Conservation (phyloP, 2,797 vertebrate genomes). For the Acrocephalus scirpaceus region DNA sequence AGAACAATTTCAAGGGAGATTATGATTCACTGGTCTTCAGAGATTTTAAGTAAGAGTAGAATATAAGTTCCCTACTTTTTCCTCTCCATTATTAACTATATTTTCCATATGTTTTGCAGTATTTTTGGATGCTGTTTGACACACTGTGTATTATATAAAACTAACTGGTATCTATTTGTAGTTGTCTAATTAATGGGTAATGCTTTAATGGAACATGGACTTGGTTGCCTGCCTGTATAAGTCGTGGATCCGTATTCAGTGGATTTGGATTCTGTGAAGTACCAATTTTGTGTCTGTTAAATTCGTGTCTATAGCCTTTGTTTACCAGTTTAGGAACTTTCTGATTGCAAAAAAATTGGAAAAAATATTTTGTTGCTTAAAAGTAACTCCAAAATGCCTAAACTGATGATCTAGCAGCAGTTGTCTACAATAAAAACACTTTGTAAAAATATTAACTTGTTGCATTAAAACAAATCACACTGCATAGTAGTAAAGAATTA, state of each 20-base stretch:
- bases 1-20: not conserved
- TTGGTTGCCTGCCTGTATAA: not conserved
- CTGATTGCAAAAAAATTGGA: not conserved
- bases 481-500: not conserved
- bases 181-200: not conserved
- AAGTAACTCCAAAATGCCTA: not conserved
- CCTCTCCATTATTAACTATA: not conserved
- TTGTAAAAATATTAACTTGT: not conserved
- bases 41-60: not conserved
- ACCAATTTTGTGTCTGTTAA: not conserved
- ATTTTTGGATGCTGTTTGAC: not conserved
- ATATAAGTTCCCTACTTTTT: not conserved
- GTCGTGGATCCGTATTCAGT: rapidly evolving
- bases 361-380: not conserved
- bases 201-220: not conserved
- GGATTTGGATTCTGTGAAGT: not conserved
- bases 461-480: not conserved
- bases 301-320: not conserved
- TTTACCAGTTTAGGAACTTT: not conserved
- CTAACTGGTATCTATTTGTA: not conserved
- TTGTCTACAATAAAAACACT: not conserved
- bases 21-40: not conserved
- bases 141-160: not conserved
- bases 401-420: not conserved
- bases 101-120: not conserved